Evolutionary conservation across 2,888 invertebrate genomes (phyloP), one percentile per base, ranked within the genome.

Genomic region (Meandrusa payeni): DNA sequence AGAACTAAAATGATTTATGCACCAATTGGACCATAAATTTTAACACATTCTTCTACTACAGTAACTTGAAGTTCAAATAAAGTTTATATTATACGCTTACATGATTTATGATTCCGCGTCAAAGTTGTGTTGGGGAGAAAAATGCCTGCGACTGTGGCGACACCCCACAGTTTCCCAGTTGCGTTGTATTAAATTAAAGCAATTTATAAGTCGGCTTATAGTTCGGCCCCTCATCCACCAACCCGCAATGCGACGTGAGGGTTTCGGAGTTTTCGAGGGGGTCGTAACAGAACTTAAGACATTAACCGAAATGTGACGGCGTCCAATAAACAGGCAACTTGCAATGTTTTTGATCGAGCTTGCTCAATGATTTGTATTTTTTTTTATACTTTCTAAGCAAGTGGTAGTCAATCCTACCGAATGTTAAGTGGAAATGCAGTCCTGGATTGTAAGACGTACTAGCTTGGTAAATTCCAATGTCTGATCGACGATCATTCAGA

Each of bases 131-230:
- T 47, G 29, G 47, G 52, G 49, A 57, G 65, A 69, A 67, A 69
- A 68, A 70, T 69, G 55, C 57, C 59, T 60, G 52, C 51, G 41
- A 59, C 59, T 60, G 56, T 52, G 52, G 54, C 59, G 47, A 51
- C 53, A 48, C 60, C 62, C 62, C 42, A 55, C 55, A 52, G 50
- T 55, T 49, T 40, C 51, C 49, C 53, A 52, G 59, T 59, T 50
- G 50, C 64, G 61, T 72, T 73, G 57, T 78, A 76, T 80, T 79
- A 78, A 80, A 79, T 79, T 76, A 80, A 75, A 77, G 75, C 69
- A 76, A 79, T 78, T 79, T 79, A 76, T 79, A 78, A 75, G 72
- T 71, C 67, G 57, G 71, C 67, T 69, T 64, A 62, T 61, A 59
- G 57, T 61, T 61, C 57, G 48, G 54, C 46, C 63, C 65, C 60